These are phyloP conservation scores for Synanthedon vespiformis DNA, from an alignment of 2,888 invertebrate species.

Conservation along the genomic window DNA sequence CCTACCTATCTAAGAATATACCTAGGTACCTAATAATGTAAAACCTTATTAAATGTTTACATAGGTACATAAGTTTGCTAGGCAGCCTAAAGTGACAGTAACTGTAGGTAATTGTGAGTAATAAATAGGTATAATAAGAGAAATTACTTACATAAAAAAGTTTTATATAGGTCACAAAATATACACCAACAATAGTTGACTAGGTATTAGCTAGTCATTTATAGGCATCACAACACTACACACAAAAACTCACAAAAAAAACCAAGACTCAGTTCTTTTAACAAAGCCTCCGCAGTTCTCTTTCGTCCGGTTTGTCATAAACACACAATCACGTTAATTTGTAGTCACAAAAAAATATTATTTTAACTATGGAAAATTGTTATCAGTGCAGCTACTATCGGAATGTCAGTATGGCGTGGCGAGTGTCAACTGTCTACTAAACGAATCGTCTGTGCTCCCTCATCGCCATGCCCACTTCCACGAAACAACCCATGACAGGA, in stretches of 20 bases:
- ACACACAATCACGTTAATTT: constrained; percentile 31
- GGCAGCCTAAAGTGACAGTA: too few relatives aligned
- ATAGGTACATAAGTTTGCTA: too few relatives aligned
- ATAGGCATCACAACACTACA: constrained; percentile 41
- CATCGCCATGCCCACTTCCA: constrained; percentile 67
- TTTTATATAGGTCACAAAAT: too few relatives aligned
- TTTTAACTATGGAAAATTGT: constrained; percentile 54
- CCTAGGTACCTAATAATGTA: too few relatives aligned
- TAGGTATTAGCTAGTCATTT: constrained; percentile 26
- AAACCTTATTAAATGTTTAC: too few relatives aligned
- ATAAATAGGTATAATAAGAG: too few relatives aligned
- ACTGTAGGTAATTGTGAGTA: too few relatives aligned
- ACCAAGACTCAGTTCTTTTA: constrained; percentile 3
- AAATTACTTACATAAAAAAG: too few relatives aligned
- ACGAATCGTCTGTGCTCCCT: constrained; percentile 64
- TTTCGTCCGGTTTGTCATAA: constrained; percentile 15
- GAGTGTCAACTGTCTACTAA: constrained; percentile 71
- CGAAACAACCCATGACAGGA: constrained; percentile 16
- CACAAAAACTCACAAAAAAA: constrained; percentile 8
- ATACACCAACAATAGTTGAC: background rate
- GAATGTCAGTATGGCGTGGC: constrained; percentile 69
- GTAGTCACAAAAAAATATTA: constrained; percentile 45
- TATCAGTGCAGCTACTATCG: constrained; percentile 60
- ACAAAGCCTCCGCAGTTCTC: constrained; percentile 10
- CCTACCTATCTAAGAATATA: too few relatives aligned